Conservation (phyloP, 1,140 invertebrate genomes). For the Tetragonula clypearis region DNA sequence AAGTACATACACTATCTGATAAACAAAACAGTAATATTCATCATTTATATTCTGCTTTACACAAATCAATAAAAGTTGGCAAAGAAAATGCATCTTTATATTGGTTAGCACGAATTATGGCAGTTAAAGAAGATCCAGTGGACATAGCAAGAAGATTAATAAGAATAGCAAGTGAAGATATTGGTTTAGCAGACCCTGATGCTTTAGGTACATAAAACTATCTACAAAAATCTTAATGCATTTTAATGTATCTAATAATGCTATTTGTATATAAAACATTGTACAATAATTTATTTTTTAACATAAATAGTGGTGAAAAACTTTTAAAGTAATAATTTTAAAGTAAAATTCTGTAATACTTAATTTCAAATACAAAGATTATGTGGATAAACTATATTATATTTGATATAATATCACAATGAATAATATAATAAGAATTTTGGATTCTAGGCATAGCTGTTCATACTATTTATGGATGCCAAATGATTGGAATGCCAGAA, state of each 20-base stretch:
- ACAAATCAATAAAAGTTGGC: constrained; percentile 90
- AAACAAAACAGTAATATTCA: constrained; percentile 87
- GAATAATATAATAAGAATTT: neutral
- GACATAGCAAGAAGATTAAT: constrained; percentile 89
- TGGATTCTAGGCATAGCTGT: constrained; percentile 82
- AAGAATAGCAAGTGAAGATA: constrained; percentile 88
- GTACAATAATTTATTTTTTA: neutral
- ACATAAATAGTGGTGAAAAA: neutral
- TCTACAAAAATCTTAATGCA: too few relatives aligned
- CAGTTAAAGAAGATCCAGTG: constrained; percentile 90
- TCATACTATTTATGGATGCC: constrained; percentile 88
- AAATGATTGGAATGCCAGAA: constrained; percentile 91
- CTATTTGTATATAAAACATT: too few relatives aligned
- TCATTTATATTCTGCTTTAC: constrained; percentile 86
- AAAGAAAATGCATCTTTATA: constrained; percentile 90
- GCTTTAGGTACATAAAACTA: constrained; percentile 76
- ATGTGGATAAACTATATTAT: neutral
- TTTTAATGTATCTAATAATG: too few relatives aligned
- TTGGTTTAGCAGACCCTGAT: constrained; percentile 82
- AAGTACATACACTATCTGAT: constrained; percentile 87
- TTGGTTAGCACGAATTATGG: constrained; percentile 90
- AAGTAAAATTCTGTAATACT: neutral
- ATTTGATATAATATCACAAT: neutral
- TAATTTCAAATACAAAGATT: neutral
- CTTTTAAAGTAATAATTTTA: neutral